Evolutionary conservation across 2,113 vertebrate genomes (phyloP).

Genomic region (Epinephelus moara): DNA sequence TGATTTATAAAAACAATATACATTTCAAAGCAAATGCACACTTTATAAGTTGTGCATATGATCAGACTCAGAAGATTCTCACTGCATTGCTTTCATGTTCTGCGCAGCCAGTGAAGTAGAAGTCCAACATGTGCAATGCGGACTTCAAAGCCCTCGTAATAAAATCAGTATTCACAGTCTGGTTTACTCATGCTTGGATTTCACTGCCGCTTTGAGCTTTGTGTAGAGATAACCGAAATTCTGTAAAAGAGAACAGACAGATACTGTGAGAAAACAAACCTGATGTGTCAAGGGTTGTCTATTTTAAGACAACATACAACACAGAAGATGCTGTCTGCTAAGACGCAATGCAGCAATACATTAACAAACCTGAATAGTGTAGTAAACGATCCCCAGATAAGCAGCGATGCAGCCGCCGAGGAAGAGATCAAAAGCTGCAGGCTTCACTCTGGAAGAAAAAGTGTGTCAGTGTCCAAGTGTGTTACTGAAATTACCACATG

Average conservation of each 20-base stretch:
- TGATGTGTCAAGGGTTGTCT: not conserved
- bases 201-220: slow-evolving; percentile 78
- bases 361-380: slow-evolving; percentile 80
- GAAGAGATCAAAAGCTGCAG: slow-evolving; percentile 87
- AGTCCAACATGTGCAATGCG: slow-evolving; percentile 17
- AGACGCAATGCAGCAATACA: not conserved
- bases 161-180: not conserved
- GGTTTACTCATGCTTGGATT: slow-evolving; percentile 80
- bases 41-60: slow-evolving; percentile 6
- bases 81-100: slow-evolving; percentile 25
- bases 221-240: slow-evolving; percentile 78
- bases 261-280: slow-evolving; percentile 1
- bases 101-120: slow-evolving; percentile 9
- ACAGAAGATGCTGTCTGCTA: not conserved
- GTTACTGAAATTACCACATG: not conserved
- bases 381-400: slow-evolving; percentile 84
- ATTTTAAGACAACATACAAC: not conserved
- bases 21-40: slow-evolving; percentile 42
- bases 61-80: slow-evolving; percentile 1
- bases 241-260: slow-evolving; percentile 67
- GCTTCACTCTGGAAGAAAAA: slow-evolving; percentile 82
- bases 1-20: slow-evolving; percentile 16
- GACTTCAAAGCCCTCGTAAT: slow-evolving; percentile 30
- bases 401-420: slow-evolving; percentile 84
- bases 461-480: not conserved